phyloP scores from a whole-genome alignment of 2,113 vertebrate species.

The Myocastor coypus region DNA sequence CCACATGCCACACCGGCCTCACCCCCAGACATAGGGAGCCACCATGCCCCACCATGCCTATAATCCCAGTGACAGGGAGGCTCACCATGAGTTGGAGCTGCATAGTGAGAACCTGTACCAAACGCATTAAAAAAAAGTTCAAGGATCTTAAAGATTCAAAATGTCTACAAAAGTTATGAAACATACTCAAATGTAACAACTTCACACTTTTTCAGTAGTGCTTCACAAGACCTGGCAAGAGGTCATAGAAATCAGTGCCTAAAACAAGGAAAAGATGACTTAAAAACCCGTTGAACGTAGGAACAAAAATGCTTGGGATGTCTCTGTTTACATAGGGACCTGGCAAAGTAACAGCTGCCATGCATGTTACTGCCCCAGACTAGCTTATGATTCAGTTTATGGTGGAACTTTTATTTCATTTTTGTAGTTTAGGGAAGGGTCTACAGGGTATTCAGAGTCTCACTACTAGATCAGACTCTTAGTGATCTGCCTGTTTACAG shows the following conservation, averaged over 20 bases:
- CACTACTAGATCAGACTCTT: no score
- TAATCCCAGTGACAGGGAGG: no score
- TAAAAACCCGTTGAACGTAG: slow-evolving; percentile 40
- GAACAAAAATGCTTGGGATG: background rate
- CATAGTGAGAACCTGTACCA: no score
- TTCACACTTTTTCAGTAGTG: background rate
- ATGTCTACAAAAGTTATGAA: slow-evolving; percentile 51
- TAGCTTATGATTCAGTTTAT: slow-evolving; percentile 7
- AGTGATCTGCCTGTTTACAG: no score
- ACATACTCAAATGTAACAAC: slow-evolving; percentile 29
- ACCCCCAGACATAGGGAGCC: no score
- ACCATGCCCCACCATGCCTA: no score
- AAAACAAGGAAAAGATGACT: slow-evolving; percentile 49
- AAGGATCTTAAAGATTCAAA: background rate
- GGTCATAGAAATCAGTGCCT: slow-evolving; percentile 42
- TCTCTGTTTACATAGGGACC: slow-evolving; percentile 12
- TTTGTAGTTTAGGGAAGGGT: no score
- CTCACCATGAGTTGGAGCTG: no score
- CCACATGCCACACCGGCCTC: no score
- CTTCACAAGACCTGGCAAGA: slow-evolving; percentile 4
- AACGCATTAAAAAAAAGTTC: no score
- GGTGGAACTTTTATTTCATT: background rate
- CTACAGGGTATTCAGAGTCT: no score
- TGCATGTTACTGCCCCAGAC: background rate
- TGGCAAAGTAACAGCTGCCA: background rate